phyloP scores from a whole-genome alignment of 2,888 invertebrate species.

The Ennomos fuscantarius region DNA sequence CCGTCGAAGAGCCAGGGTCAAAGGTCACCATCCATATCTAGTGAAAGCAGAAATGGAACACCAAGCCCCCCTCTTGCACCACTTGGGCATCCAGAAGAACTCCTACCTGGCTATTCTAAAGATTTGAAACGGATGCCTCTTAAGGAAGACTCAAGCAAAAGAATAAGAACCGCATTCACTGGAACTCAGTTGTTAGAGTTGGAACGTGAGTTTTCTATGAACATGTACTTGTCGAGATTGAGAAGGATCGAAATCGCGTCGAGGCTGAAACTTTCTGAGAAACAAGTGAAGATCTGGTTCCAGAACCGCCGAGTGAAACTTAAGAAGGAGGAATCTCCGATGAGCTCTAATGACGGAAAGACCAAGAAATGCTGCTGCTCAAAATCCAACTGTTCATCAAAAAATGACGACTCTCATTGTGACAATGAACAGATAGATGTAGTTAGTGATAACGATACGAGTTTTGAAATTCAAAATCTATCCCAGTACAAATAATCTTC shows the following conservation, averaged over 20 bases:
- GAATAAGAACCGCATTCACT: constrained; percentile 97
- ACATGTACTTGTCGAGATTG: constrained; percentile 95
- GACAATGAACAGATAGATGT: constrained; percentile 78
- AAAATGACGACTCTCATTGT: constrained; percentile 58
- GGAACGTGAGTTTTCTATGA: constrained; percentile 94
- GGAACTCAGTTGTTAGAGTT: constrained; percentile 94
- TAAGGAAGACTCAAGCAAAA: constrained; percentile 90
- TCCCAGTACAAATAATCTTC: constrained; percentile 58
- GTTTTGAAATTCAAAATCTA: constrained; percentile 66
- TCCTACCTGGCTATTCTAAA: constrained; percentile 74
- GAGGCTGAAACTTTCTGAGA: constrained; percentile 94
- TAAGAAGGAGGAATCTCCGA: constrained; percentile 93
- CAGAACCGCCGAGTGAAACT: constrained; percentile 97
- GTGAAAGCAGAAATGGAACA: constrained; percentile 83
- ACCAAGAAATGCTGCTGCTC: constrained; percentile 73
- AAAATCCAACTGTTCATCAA: constrained; percentile 64
- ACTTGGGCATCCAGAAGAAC: constrained; percentile 73
- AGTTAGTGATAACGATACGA: constrained; percentile 72
- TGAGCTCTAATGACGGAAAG: constrained; percentile 56
- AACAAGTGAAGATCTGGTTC: constrained; percentile 98
- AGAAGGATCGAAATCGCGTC: constrained; percentile 97
- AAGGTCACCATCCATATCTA: constrained; percentile 70
- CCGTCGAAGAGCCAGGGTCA: constrained; percentile 76
- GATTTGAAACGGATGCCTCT: constrained; percentile 77
- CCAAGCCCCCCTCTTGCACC: constrained; percentile 84